Evolutionary conservation across 92 coral and sea anemone species (phyloP), one percentile per base, ranked within the genome.

Genomic region (Hydrozoanthus gracilis): DNA sequence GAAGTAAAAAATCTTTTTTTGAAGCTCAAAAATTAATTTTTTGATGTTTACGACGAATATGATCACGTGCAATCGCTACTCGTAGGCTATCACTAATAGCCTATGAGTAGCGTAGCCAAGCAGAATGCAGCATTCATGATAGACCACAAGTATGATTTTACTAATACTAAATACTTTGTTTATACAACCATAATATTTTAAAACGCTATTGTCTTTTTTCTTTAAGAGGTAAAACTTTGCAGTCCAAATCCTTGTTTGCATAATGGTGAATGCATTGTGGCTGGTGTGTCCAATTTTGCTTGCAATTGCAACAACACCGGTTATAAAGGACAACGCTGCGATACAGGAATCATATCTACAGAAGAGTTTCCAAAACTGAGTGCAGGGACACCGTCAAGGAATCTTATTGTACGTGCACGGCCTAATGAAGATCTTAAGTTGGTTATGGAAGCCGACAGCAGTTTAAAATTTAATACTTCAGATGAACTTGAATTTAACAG

Each of bases 231-330:
- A 4, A 54, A 69, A 10, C 78, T 84, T 1, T 92, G 95, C 45
- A 49, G 49, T 15, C 93, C 93, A 12, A 92, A 84, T 79, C 95
- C 95, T 14, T 92, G 95, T 62, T 55, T 39, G 73, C 69, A 83
- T 39, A 90, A 82, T 2, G 91, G 93, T 4, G 56, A 73, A 72
- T 92, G 95, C 35, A n/a, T 67, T 10, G 78, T 86, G 3, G 3
- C 79, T 16, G 67, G 87, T 84, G 54, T 58, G 4, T 44, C 82
- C 10, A 73, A 69, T 0, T 89, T 70, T 50, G 10, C 69, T 9
- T 92, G 95, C 69, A 20, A 84, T 61, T 92, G 95, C 61, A 35
- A 75, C 47, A 73, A 56, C 4, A 92, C 95, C 10, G 95, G 92
- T 11, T 92, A 89, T 67, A 72, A 51, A 47, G 95, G 93, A 15